Evolutionary conservation across 2,113 vertebrate species (phyloP).

Genomic region (Stigmatopora nigra): DNA sequence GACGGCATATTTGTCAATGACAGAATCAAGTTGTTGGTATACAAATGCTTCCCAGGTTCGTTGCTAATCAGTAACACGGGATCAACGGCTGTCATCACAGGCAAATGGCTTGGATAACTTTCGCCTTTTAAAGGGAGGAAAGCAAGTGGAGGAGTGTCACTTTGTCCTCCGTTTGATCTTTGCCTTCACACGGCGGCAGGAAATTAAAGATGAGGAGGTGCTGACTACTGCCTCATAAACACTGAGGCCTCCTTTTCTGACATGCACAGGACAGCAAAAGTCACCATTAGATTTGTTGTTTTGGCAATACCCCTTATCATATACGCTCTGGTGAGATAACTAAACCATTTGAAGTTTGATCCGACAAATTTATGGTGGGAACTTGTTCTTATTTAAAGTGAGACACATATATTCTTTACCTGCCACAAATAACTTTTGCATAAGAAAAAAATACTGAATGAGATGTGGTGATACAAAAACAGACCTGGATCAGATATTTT

Average conservation of each 20-base stretch:
- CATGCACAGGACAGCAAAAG: slow-evolving; percentile 12
- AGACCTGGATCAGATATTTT: no score
- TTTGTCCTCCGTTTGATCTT: slow-evolving; percentile 72
- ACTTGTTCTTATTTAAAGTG: no score
- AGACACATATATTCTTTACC: no score
- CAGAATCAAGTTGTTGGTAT: slow-evolving; percentile 46
- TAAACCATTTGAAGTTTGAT: not conserved
- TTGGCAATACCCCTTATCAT: not conserved
- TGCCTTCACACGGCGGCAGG: slow-evolving; percentile 66
- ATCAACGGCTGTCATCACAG: slow-evolving; percentile 53
- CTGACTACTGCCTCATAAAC: slow-evolving; percentile 68
- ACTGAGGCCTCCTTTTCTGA: slow-evolving; percentile 47
- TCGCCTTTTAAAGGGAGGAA: slow-evolving; percentile 59
- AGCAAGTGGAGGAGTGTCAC: slow-evolving; percentile 63
- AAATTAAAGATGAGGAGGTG: slow-evolving; percentile 71
- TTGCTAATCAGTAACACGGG: slow-evolving; percentile 62
- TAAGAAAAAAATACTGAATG: no score
- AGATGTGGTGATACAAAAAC: no score
- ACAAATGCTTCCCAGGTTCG: slow-evolving; percentile 49
- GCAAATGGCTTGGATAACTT: slow-evolving; percentile 59
- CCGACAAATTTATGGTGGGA: no score
- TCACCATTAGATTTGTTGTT: not conserved
- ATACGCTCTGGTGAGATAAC: not conserved
- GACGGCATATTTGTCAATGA: slow-evolving; percentile 46
- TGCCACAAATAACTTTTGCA: no score